These are phyloP conservation scores for Planiliza haematocheilus DNA, from an alignment of 2,113 vertebrate species.

Conservation along the genomic window DNA sequence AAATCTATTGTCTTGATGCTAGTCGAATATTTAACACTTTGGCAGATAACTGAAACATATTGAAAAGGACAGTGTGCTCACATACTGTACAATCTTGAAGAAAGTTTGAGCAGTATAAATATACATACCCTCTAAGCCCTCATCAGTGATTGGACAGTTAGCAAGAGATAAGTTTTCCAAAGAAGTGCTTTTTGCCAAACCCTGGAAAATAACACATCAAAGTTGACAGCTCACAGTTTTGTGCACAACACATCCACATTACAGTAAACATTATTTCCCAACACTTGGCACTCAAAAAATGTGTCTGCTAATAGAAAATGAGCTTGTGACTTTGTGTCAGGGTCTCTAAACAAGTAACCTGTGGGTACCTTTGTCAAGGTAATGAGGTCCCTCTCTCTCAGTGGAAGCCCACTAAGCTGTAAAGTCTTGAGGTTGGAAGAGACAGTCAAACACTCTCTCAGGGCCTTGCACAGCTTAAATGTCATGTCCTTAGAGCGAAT, in stretches of 20 bases:
- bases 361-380: slow-evolving; percentile 87
- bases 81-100: not conserved
- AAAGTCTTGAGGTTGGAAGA: slow-evolving; percentile 88
- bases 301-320: not conserved
- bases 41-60: slow-evolving; percentile 88
- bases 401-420: slow-evolving; percentile 90
- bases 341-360: not conserved
- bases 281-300: too few species aligned
- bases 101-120: not conserved
- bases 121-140: slow-evolving; percentile 91
- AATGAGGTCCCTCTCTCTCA: slow-evolving; percentile 91
- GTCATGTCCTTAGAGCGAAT: slow-evolving; percentile 90
- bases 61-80: slow-evolving; percentile 11
- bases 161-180: slow-evolving; percentile 91
- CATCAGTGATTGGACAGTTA: slow-evolving; percentile 91
- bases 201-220: slow-evolving; percentile 77
- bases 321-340: not conserved
- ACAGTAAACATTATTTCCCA: too few species aligned
- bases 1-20: slow-evolving; percentile 91
- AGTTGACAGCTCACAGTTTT: not conserved
- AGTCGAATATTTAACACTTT: slow-evolving; percentile 92
- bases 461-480: slow-evolving; percentile 89
- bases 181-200: slow-evolving; percentile 86
- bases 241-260: not conserved
- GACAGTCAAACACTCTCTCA: slow-evolving; percentile 87